Evolutionary conservation across 2,797 vertebrate genomes (phyloP).

Genomic region (Sebastes hubbsi): DNA sequence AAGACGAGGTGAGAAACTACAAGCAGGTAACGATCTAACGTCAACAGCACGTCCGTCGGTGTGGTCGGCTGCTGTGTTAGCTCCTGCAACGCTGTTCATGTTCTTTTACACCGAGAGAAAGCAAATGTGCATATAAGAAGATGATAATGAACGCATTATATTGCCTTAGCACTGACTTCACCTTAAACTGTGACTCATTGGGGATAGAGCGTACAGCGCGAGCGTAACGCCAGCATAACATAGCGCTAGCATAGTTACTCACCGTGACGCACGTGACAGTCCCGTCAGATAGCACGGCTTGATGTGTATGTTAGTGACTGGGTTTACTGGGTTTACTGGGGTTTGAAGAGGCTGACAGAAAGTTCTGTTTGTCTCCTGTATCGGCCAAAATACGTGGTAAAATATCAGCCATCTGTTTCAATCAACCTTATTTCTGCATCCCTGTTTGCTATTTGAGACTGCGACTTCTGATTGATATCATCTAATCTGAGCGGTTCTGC

Average conservation of each 20-base stretch:
- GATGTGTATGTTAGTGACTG: background rate
- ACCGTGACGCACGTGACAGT: background rate
- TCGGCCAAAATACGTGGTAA: background rate
- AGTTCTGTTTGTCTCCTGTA: background rate
- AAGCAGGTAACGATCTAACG: background rate
- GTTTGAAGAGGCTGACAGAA: background rate
- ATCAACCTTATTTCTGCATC: background rate
- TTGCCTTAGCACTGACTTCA: too few relatives aligned
- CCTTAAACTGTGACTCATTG: too few relatives aligned
- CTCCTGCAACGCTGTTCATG: fast-evolving
- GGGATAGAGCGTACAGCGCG: too few relatives aligned
- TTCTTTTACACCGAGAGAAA: fast-evolving
- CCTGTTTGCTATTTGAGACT: background rate
- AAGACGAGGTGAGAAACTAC: conserved; percentile 74
- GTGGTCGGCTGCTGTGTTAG: background rate
- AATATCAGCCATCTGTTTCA: background rate
- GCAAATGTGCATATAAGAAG: fast-evolving
- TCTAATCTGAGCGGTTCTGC: background rate
- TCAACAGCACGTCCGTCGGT: background rate
- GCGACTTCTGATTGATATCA: background rate
- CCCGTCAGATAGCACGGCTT: too few relatives aligned
- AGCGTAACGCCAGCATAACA: background rate
- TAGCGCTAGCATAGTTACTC: background rate
- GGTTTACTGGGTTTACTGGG: too few relatives aligned
- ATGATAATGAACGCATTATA: fast-evolving